Evolutionary conservation across 2,797 vertebrate species (phyloP).

Genomic region (Xiphophorus birchmanni): DNA sequence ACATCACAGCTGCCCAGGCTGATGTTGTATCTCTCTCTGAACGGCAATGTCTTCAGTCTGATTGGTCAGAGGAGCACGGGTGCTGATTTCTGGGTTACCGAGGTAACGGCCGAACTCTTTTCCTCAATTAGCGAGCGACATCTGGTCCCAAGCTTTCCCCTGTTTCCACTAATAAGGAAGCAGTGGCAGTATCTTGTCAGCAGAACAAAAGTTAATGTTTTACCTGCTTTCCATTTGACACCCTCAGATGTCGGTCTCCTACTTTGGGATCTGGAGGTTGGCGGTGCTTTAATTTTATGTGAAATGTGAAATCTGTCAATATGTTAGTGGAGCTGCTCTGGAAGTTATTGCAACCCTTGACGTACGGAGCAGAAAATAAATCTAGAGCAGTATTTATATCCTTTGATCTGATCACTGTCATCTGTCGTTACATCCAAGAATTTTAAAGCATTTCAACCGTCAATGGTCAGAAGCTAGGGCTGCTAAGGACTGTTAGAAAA

Average conservation of each 20-base stretch:
- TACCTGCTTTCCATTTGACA: slow-evolving; percentile 52
- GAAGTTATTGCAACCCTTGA: background rate
- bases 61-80: slow-evolving; percentile 56
- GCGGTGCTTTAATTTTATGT: background rate
- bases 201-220: slow-evolving; percentile 84
- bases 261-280: slow-evolving; percentile 2
- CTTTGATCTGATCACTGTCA: background rate
- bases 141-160: slow-evolving; percentile 59
- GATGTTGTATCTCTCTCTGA: slow-evolving; percentile 8
- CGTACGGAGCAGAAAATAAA: background rate
- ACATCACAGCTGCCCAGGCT: slow-evolving; percentile 3
- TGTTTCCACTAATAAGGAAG: slow-evolving; percentile 74
- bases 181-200: slow-evolving; percentile 59
- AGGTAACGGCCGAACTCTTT: slow-evolving; percentile 61
- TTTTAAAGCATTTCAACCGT: background rate
- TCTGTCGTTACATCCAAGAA: background rate
- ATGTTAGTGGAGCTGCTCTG: background rate
- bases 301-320: background rate
- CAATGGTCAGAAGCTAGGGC: background rate
- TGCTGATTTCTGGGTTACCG: slow-evolving; percentile 64
- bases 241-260: slow-evolving; percentile 23
- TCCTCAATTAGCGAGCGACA: slow-evolving; percentile 61
- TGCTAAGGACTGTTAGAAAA: background rate
- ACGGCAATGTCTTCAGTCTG: slow-evolving; percentile 17
- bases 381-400: background rate